Percentiles rank a stretch among this genome's conserved stretches.
These are phyloP conservation scores for Carollia perspicillata DNA, from an alignment of 2,113 vertebrate genomes.

Conservation along the genomic window DNA sequence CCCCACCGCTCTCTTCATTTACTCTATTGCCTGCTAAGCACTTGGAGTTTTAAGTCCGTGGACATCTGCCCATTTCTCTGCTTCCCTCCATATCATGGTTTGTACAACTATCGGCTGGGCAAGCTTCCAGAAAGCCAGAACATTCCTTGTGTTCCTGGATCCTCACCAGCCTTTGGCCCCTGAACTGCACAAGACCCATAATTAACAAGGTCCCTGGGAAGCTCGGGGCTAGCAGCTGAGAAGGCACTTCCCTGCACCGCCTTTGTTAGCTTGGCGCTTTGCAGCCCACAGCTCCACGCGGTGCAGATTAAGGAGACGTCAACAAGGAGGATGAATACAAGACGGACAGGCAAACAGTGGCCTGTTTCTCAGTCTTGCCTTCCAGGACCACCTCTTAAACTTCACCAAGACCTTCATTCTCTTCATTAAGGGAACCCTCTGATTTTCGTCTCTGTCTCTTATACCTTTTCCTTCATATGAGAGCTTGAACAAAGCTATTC, in stretches of 20 bases:
- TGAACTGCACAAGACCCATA: neutral
- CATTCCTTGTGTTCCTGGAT: neutral
- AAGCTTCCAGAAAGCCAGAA: slow-evolving; percentile 21
- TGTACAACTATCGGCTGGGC: neutral
- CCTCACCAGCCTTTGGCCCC: neutral
- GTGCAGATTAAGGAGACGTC: neutral
- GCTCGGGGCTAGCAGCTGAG: neutral
- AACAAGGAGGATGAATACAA: neutral
- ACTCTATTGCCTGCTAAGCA: neutral
- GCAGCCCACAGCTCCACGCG: neutral
- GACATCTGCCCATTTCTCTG: slow-evolving; percentile 11
- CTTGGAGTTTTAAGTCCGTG: neutral
- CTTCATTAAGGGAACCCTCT: neutral
- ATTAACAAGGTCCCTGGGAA: neutral
- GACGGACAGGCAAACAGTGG: neutral
- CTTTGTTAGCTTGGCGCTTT: neutral
- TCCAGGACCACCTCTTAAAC: neutral
- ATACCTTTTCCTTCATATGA: neutral
- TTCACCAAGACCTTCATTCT: neutral
- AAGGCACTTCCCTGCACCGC: neutral
- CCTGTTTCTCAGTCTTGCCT: neutral
- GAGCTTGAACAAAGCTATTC: neutral
- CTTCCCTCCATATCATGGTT: neutral
- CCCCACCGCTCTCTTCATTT: neutral
- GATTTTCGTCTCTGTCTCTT: slow-evolving; percentile 6